Base-by-base conservation (phyloP, 2,797 vertebrate genomes). In the Silurus aristotelis region DNA sequence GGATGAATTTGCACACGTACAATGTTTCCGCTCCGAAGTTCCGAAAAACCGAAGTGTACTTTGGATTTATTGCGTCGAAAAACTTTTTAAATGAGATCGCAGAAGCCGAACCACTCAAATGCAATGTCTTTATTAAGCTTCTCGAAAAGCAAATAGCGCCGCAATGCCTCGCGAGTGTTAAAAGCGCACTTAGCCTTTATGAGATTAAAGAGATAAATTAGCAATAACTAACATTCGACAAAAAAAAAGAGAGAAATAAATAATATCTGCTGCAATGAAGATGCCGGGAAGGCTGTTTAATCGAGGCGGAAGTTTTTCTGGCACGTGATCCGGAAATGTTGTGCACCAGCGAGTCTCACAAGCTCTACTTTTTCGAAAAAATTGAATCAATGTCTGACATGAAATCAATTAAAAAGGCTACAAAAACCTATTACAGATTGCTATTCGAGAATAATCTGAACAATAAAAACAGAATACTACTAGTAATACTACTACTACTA, bases 201-300 rank as follows among this genome's bases (percentile, higher is more conserved):
- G 64, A 56, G 48, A 82, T 82, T 70, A 70, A 22, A 82, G 64
- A 82, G 80, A 82, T 70, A 82, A 82, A 82, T 68, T 56, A 68
- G 80, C 31, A 58, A 70, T 82, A 82, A 58, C 25, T 56, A 82
- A 56, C 48, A 38, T 68, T 82, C 64, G 48, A 1, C 0, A 52
- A 10, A 52, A 52, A 52, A 7, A 52, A 52, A 52, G 4, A 38
- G 17, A 82, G 27, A 60, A n/a, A 61, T 46, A 63, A 63, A 63
- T 52, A 55, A 38, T 82, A 82, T 68, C 22, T 14, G 64, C 25
- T 70, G 64, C 68, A 82, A 82, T 68, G 56, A 68, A 68, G 48
- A 55, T 9, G 22, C 38, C 48, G 38, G 19, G 4, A 43, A 27
- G n/a, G 61, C 63, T 81, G 43, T 55, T 67, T 81, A 52, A 68